Evolutionary conservation across 2,113 vertebrate genomes (phyloP), one percentile per base, ranked within the genome.

Genomic region (Notechis scutatus): DNA sequence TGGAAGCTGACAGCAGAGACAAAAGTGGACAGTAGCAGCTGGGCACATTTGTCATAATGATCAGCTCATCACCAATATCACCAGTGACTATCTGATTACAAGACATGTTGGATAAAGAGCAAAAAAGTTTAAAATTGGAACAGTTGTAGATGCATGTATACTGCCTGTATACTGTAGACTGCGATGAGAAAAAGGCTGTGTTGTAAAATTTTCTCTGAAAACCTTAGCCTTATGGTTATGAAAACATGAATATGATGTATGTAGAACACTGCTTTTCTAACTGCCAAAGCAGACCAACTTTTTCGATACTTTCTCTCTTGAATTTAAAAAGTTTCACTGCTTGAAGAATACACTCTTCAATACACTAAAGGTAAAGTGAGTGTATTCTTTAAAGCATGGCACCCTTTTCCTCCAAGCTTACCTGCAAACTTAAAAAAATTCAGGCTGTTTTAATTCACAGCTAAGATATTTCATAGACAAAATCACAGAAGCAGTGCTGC

Each of bases 401-500:
- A 42, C 18, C 1, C 74, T 81, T 42, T 81, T 3, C 20, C 20
- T 5, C 69, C 18, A 42, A 81, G 74, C 34, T 81, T 42, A 81
- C 74, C 74, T 81, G n/a, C 15, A 81, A 81, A 39, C 6, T 39
- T 81, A 34, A 81, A 81, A 8, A 9, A 81, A 42, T 3, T 81
- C 34, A 81, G 74, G 18, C 34, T 81, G 74, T 81, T 81, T 81
- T 81, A 29, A 56, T 81, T 45, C 15, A 81, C 29, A 5, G 55
- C 61, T 74, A 52, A 56, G 88, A 47, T 39, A 56, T 85, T 45
- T 92, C 93, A 56, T 85, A 85, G 74, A 8, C 94, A 95, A 93
- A 1, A 24, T 0, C 11, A 56, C 0, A 5, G 50, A 39, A 20
- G 42, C 21, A 47, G 12, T 26, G 86, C n/a, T 52, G 55, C n/a